phyloP scores from a whole-genome alignment of 1,140 invertebrate genomes.

The Listronotus bonariensis region DNA sequence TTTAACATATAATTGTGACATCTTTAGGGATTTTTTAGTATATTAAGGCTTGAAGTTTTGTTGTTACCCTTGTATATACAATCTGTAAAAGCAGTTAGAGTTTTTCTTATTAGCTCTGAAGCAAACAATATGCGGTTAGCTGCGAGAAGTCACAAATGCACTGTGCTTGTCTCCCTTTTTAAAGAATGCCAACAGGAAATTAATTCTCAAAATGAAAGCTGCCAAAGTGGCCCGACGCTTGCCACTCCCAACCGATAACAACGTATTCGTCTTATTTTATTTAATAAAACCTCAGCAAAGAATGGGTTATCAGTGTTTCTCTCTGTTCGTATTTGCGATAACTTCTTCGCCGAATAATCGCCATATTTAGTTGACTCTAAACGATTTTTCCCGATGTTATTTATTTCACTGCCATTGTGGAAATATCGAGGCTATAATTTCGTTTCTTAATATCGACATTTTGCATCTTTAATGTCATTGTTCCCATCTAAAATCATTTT shows the following conservation, averaged over 20 bases:
- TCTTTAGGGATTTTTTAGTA: too few species aligned
- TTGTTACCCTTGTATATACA: constrained; percentile 13
- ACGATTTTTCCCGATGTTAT: constrained; percentile 29
- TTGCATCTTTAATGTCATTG: neutral
- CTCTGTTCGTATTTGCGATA: constrained; percentile 32
- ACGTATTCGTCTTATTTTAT: constrained; percentile 52
- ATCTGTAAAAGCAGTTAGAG: constrained; percentile 43
- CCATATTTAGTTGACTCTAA: constrained; percentile 31
- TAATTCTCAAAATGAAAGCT: constrained; percentile 57
- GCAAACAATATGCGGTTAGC: constrained; percentile 53
- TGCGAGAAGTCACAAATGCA: constrained; percentile 42
- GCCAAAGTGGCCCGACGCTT: constrained; percentile 46
- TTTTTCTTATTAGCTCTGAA: constrained; percentile 52
- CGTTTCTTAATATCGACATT: constrained; percentile 11
- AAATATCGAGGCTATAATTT: constrained; percentile 14
- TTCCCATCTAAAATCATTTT: too few species aligned
- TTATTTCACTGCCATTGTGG: constrained; percentile 19
- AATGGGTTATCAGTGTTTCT: constrained; percentile 47
- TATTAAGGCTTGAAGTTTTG: too few species aligned
- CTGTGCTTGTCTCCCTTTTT: constrained; percentile 51
- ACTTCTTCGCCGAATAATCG: constrained; percentile 36
- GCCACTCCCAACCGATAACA: constrained; percentile 49
- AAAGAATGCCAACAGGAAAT: constrained; percentile 57
- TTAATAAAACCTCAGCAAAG: constrained; percentile 47
- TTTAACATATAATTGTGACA: too few species aligned